Base-by-base conservation (phyloP, 2,797 vertebrate genomes). In the Leuciscus waleckii region DNA sequence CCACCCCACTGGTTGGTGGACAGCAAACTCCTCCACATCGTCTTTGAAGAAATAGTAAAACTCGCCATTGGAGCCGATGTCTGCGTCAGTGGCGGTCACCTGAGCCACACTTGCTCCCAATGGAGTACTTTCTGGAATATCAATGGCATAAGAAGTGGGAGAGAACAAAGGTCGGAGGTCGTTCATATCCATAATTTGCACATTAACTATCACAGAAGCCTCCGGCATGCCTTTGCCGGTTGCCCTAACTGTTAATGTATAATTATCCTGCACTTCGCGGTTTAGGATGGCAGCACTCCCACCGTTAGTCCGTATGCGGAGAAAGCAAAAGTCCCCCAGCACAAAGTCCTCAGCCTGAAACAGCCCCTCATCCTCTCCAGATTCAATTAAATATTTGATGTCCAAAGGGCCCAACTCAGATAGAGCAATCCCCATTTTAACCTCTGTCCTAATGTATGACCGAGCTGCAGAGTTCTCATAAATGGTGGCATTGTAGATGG, bases 1-100 rank as follows among this genome's bases (percentile, higher is more conserved):
- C 85, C 11, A 96, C 92, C 1, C 98, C 98, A 8, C 97, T 99
- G 58, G 97, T 98, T 1, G 98, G 89, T 99, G 98, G 88, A 99
- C 96, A 32, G 97, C 96, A 91, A 99, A 99, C 84, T 96, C 91
- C 74, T 97, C 96, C 0, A 97, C 95, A 90, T 94, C 95, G 71
- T 95, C 97, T 91, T 95, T 97, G 90, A 99, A 98, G 90, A 97
- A 98, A 88, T 99, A 99, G 93, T 99, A 99, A 91, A 99, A 98
- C 68, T 98, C 96, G 39, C 97, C 98, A 16, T 99, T 99, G 67
- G 97, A 97, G 88, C 98, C 98, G 61, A 98, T 94, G 82, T 99
- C 98, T 8, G 98, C 98, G 82, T 99, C 98, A 1, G 98, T 99
- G 79, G 98, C 98, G 0, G 96, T 98, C 73, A 99, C 97, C 79